Evolutionary conservation across 2,113 vertebrate genomes (phyloP).

Genomic region (Cavia porcellus): DNA sequence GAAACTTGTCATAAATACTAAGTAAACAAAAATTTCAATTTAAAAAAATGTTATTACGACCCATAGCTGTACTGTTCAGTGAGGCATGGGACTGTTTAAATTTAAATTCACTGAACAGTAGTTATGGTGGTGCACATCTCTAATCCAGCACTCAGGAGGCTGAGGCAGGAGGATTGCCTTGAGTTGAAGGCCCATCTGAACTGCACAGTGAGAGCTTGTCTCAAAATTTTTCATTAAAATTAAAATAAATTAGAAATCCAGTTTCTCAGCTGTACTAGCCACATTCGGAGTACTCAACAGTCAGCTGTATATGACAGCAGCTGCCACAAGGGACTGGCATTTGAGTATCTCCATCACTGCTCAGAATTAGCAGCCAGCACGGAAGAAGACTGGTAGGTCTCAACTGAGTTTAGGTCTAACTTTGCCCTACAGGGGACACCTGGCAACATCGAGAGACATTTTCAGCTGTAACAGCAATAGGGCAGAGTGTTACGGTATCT

Average conservation of each 20-base stretch:
- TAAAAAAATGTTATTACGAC: neutral
- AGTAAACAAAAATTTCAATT: conserved; percentile 13
- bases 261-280: neutral
- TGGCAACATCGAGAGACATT: neutral
- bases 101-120: neutral
- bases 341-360: neutral
- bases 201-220: neutral
- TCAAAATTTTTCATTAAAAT: neutral
- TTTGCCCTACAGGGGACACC: neutral
- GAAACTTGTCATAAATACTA: neutral
- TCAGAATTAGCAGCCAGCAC: neutral
- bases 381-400: neutral
- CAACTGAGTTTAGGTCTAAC: neutral
- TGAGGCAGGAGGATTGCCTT: neutral
- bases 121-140: neutral
- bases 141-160: neutral
- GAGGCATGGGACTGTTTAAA: neutral
- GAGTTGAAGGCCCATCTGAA: neutral
- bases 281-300: neutral
- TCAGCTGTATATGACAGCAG: neutral
- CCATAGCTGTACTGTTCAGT: neutral
- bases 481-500: neutral
- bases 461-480: neutral
- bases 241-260: neutral
- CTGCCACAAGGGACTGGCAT: neutral